Evolutionary conservation across 2,888 invertebrate species (phyloP).

Genomic region (Ethmia dodecea): DNA sequence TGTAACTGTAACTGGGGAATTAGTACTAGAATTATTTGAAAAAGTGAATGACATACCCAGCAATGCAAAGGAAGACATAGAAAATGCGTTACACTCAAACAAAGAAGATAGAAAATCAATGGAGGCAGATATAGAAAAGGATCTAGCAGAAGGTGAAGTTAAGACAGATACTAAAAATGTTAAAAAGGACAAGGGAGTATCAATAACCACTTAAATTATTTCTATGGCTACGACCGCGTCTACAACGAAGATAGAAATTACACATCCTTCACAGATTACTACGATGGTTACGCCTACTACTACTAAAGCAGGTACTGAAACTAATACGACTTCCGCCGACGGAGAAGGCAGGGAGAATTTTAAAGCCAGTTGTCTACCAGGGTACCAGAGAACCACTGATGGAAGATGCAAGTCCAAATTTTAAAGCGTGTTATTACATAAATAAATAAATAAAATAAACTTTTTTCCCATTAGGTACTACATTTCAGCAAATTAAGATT

Average conservation of each 20-base stretch:
- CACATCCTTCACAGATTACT: no score
- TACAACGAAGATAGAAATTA: neutral
- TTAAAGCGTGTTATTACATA: no score
- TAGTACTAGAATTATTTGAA: conserved; percentile 30
- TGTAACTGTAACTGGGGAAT: conserved; percentile 28
- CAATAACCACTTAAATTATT: neutral
- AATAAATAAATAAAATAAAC: no score
- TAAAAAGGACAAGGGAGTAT: neutral
- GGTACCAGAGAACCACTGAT: conserved; percentile 46
- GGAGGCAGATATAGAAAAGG: neutral
- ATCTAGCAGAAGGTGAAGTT: conserved; percentile 1
- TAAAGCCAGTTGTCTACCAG: conserved; percentile 40
- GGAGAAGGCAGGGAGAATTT: conserved; percentile 52
- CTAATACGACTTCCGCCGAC: conserved; percentile 17
- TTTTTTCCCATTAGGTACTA: no score
- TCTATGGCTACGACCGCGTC: neutral
- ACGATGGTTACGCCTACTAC: conserved; percentile 14
- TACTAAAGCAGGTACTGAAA: conserved; percentile 10
- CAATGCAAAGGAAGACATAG: conserved; percentile 31
- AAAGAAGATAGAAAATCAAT: conserved; percentile 11
- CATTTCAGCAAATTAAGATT: no score
- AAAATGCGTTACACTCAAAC: conserved; percentile 23
- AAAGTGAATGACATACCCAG: conserved; percentile 27
- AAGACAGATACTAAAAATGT: no score
- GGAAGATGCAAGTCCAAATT: conserved; percentile 52